phyloP scores from a whole-genome alignment of 2,888 invertebrate genomes.

The Polyploca ridens region DNA sequence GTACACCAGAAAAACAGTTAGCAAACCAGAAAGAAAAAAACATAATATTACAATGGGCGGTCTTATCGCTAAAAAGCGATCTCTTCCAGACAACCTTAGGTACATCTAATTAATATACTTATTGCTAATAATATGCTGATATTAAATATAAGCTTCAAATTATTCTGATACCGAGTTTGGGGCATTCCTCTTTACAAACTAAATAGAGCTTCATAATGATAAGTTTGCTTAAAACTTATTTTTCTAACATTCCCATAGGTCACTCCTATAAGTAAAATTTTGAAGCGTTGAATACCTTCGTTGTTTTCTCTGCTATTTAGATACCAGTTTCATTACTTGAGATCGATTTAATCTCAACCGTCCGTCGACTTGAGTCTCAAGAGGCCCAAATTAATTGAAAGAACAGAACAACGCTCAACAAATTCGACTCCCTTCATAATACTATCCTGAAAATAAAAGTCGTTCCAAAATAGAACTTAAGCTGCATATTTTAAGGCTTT shows the following conservation, averaged over 20 bases:
- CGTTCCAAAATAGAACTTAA: not conserved
- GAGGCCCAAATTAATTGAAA: constrained; percentile 80
- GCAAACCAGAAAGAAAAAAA: too few relatives aligned
- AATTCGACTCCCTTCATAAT: constrained; percentile 19
- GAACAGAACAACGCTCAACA: constrained; percentile 67
- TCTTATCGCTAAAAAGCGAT: too few relatives aligned
- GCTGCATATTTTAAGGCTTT: constrained; percentile 25
- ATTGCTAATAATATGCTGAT: too few relatives aligned
- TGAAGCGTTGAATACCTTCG: constrained; percentile 8
- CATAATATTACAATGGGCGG: too few relatives aligned
- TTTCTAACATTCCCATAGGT: not conserved
- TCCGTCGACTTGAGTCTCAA: constrained; percentile 65
- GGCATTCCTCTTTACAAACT: too few relatives aligned
- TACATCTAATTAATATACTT: too few relatives aligned
- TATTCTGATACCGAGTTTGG: too few relatives aligned
- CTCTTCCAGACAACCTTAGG: too few relatives aligned
- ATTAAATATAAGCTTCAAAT: too few relatives aligned
- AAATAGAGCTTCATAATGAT: too few relatives aligned
- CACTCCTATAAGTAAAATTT: not conserved
- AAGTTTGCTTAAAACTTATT: too few relatives aligned
- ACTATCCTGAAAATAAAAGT: constrained; percentile 14
- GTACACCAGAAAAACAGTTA: too few relatives aligned
- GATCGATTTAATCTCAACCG: constrained; percentile 72
- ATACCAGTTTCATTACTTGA: constrained; percentile 67
- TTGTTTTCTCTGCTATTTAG: constrained; percentile 51